Evolutionary conservation across 2,888 invertebrate genomes (phyloP).

Genomic region (Sesia apiformis): DNA sequence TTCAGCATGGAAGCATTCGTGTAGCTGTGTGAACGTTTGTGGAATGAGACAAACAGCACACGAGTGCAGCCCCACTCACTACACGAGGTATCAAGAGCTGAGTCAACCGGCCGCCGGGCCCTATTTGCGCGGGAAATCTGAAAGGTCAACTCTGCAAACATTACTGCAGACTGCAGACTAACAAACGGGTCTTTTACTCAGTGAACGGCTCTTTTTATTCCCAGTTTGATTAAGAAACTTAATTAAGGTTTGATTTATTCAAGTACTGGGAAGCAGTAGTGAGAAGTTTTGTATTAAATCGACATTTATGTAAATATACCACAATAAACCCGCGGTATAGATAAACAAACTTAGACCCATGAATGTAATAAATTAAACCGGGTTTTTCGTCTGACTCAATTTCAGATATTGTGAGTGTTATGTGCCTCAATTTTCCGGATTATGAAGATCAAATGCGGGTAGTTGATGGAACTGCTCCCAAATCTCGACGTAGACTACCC

Average conservation of each 20-base stretch:
- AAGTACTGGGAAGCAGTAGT: neutral
- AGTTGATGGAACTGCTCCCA: no score
- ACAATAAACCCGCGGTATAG: no score
- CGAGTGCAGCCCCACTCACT: slow-evolving; percentile 33
- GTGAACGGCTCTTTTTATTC: neutral
- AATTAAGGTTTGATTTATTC: neutral
- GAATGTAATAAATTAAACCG: no score
- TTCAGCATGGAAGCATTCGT: no score
- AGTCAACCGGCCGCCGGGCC: slow-evolving; percentile 49
- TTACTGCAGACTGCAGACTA: neutral
- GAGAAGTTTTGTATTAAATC: neutral
- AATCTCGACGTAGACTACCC: no score
- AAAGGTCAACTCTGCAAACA: slow-evolving; percentile 33
- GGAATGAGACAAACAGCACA: slow-evolving; percentile 17
- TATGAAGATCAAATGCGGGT: no score
- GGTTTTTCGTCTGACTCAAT: no score
- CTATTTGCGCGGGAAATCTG: slow-evolving; percentile 53
- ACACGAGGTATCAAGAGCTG: slow-evolving; percentile 63
- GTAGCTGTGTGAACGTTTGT: neutral
- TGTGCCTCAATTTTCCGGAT: no score
- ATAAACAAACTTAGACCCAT: no score
- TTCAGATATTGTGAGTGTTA: no score
- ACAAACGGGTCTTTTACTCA: neutral
- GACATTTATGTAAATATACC: neutral
- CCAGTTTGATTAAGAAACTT: neutral